Base-by-base conservation (phyloP, 2,888 invertebrate species). In the Axea sp. region DNA sequence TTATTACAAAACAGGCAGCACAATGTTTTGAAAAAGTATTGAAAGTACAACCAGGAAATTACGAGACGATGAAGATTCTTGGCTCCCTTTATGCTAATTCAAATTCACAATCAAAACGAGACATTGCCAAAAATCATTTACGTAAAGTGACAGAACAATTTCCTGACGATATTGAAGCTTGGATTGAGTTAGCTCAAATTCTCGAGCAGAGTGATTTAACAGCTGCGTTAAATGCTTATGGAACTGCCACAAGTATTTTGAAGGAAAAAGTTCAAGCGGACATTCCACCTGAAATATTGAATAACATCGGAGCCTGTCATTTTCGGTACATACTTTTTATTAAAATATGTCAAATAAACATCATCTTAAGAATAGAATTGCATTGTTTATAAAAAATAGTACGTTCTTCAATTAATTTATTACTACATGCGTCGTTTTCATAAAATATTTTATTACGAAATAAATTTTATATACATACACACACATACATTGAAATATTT, bases 41-140 rank as follows among this genome's bases (percentile, higher is more conserved):
- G 2, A 99, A 99, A 90, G 95, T 93, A 0, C 96, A 98, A 86
- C 98, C 99, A 0, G 97, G 96, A 24, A 99, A 99, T 89, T 98
- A 98, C 84, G 99, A 99, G 88, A 98, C 99, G 0, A 98, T 99
- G 97, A 99, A 99, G 89, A 99, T 99, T 79, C 91, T 99, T 5
- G 99, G 99, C 1, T 98, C 98, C 0, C 89, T 99, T 0, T 99
- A 99, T 86, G 98, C 99, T 0, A 94, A 93, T 83, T 96, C 96
- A 0, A 90, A 92, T 8, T 96, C 95, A 1, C 96, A 96, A 84
- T 93, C 96, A 0, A 96, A 96, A 87, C 90, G 97, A 4, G 97
- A 98, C 80, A 95, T 96, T 75, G 98, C 98, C 0, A 94, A 96
- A 85, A 95, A 95, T 80, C 96, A 97, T 88, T 89, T 99, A 49